Base-by-base conservation (phyloP, 1,140 invertebrate species). In the Heliconius congener region DNA sequence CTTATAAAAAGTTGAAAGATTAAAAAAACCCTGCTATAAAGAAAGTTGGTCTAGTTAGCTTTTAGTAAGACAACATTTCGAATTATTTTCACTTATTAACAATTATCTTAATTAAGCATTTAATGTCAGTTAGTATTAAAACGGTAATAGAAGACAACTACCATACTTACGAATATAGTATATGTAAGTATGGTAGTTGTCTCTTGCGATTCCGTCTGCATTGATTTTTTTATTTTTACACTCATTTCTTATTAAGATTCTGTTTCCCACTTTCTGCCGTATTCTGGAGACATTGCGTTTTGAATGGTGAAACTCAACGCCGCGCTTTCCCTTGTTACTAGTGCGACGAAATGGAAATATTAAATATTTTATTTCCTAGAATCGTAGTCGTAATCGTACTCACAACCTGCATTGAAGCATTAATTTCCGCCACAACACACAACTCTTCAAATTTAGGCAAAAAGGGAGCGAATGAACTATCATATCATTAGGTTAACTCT, bases 71-170 rank as follows among this genome's bases (percentile, higher is more conserved):
- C 60, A 27, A 66, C 60, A 30, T 30, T 66, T 66, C 16, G 13
- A 66, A 66, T 66, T 66, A 66, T 66, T 30, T 27, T 66, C 23
- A 27, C 60, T 66, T 66, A 66, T 27, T 66, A 66, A 30, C 60
- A 66, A 30, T 66, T 30, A 66, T 1, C 13, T 1, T 66, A 27
- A 30, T 66, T 3, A 66, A 27, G 60, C 16, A 66, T 66, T 66
- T 60, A 23, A 60, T 60, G n/a, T 60, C n/a, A 23, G 57, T 60
- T n/a, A 60, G n/a, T 60, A 27, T 60, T 60, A 60, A n/a, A 60
- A 55, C 52, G 23, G 8, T 8, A 60, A 60, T 60, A 23, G 42
- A 23, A 23, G 23, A 23, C 23, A 23, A 23, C 23, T 23, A 23
- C 23, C 23, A 23, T 23, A 23, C 23, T 23, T 23, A 23, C 23